Evolutionary conservation across 2,113 vertebrate genomes (phyloP), one percentile per base, ranked within the genome.

Genomic region (Isichthys henryi): DNA sequence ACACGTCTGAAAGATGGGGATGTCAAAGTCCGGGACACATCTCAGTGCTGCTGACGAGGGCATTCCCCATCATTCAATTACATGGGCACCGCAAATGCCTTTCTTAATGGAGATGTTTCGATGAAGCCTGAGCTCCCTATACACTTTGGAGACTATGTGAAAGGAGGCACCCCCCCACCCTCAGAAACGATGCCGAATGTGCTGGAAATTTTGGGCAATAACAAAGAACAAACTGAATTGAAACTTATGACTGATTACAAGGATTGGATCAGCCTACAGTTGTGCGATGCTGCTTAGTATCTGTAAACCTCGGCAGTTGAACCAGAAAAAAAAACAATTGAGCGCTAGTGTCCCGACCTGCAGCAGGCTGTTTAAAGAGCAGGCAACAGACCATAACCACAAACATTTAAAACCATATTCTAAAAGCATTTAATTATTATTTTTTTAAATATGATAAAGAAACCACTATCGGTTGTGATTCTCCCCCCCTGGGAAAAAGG

Each of bases 81-180:
- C 31, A 58, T 46, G 53, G 66, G 9, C n/a, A 8, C 56, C 56
- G 86, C 56, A 48, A 82, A 90, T 77, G 77, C 27, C 49, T 74
- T 86, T 88, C n/a, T 77, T 56, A 89, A 91, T n/a, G 17, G 52
- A 21, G 88, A 46, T 31, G 35, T 19, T 89, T n/a, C 27, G 58
- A 45, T 23, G 50, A 77, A 39, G 35, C 15, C 88, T 83, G 49
- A 11, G 21, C 27, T 43, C n/a, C 70, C 70, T 11, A 35, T 15
- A 45, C 21, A 10, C 31, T 17, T 9, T 2, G 70, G 70, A 13
- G 70, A 17, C 21, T 21, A 5, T 17, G 31, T 17, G 31, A 77
- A 39, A 17, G 39, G 3, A 31, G 70, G 31, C 31, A 77, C 35
- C 74, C 21, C 50, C 27, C 35, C 74, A 74, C 31, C 70, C 27